Base-by-base conservation (phyloP, 1,140 invertebrate species). In the Caenorhabditis remanei region DNA sequence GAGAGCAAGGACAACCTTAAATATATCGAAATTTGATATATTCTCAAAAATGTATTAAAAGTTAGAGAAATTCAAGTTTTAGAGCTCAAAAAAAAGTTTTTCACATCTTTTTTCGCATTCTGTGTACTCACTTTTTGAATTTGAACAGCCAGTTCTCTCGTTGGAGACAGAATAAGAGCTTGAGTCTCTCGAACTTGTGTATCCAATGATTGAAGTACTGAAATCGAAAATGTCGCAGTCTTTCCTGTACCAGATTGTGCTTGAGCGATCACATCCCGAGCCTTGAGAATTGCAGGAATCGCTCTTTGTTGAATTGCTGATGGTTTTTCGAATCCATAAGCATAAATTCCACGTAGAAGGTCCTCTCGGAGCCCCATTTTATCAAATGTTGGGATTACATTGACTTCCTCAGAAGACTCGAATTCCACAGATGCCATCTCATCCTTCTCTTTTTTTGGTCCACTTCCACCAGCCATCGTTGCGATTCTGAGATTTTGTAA, bases 321-420 rank as follows among this genome's bases (percentile, higher is more conserved):
- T 8, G 98, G 98, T 93, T 98, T 98, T 92, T 99, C 98, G 93
- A 99, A 99, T 97, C 97, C 98, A 93, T 99, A 99, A 61, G 97
- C 97, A 93, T 99, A 99, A 90, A 99, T 97, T 92, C 98, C 98
- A 90, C 98, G 95, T 50, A 99, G 93, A 24, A 99, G 94, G 92
- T 99, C 97, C 94, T 99, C 97, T 82, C 96, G 95, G 8, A 92
- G 94, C 21, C 95, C 96, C 97, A 99, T 98, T 88, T 95, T 95
- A 94, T 99, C 97, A 93, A 99, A 99, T 46, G 97, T 97, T 61
- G 97, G 96, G 83, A 98, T 96, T 93, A 99, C 97, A 94, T 99
- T 97, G 55, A 99, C 97, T 95, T 99, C 97, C 95, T 99, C 98
- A 92, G 97, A 98, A 0, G 98, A 99, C 94, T 99, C 98, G 93